phyloP scores from a whole-genome alignment of 2,888 invertebrate genomes.

The Drosophila silvestris region DNA sequence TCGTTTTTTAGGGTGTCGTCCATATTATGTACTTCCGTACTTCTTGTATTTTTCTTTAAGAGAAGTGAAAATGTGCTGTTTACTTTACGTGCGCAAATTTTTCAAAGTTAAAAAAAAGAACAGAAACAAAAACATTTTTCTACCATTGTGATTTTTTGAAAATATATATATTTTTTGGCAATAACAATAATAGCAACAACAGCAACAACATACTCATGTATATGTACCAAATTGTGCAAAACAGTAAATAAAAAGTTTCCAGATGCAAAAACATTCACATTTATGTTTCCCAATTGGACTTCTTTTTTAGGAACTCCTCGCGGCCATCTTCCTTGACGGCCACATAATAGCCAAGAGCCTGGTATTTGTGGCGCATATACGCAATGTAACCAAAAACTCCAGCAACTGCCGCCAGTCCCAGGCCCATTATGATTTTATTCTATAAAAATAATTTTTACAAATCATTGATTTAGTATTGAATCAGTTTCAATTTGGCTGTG shows the following conservation, averaged over 20 bases:
- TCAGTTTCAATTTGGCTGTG: slow-evolving; percentile 55
- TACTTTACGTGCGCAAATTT: slow-evolving; percentile 68
- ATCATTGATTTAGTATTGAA: background rate
- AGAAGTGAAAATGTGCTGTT: slow-evolving; percentile 53
- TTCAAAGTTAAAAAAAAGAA: slow-evolving; percentile 59
- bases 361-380: slow-evolving; percentile 93
- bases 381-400: slow-evolving; percentile 92
- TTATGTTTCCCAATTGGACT: slow-evolving; percentile 90
- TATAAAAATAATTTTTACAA: slow-evolving; percentile 83
- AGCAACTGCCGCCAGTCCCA: slow-evolving; percentile 91
- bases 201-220: slow-evolving; percentile 59
- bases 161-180: slow-evolving; percentile 67
- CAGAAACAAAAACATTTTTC: slow-evolving; percentile 62
- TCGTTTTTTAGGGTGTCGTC: slow-evolving; percentile 29
- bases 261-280: slow-evolving; percentile 6
- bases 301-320: slow-evolving; percentile 86
- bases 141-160: slow-evolving; percentile 79
- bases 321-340: slow-evolving; percentile 92
- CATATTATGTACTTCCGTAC: slow-evolving; percentile 41
- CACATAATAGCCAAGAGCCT: slow-evolving; percentile 92
- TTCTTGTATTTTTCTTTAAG: slow-evolving; percentile 51
- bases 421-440: slow-evolving; percentile 94
- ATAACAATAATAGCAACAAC: slow-evolving; percentile 53
- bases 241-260: slow-evolving; percentile 75
- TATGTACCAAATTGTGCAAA: slow-evolving; percentile 80